Evolutionary conservation across 2,888 invertebrate genomes (phyloP).

Genomic region (Parasteatoda lunata): DNA sequence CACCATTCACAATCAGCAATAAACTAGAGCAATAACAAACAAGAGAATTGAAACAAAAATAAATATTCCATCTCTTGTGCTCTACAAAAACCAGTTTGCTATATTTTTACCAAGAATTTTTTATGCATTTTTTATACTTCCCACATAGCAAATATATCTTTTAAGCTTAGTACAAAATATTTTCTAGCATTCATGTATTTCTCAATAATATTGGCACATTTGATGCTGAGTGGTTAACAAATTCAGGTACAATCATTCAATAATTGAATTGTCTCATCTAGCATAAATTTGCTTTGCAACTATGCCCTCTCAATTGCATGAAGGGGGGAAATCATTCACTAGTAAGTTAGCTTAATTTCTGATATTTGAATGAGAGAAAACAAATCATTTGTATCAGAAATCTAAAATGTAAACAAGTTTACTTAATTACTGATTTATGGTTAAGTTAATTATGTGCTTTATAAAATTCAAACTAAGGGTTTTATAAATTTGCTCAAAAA

Average conservation of each 20-base stretch:
- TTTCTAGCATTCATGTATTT: constrained; percentile 42
- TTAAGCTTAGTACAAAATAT: constrained; percentile 64
- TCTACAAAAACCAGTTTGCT: constrained; percentile 30
- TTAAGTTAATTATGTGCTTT: no score
- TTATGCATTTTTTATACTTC: constrained; percentile 51
- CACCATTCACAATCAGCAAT: constrained; percentile 32
- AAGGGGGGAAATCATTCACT: no score
- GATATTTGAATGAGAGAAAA: no score
- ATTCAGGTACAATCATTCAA: background rate
- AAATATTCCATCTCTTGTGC: constrained; percentile 25
- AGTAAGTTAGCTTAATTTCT: no score
- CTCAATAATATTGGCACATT: constrained; percentile 2
- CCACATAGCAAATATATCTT: constrained; percentile 42
- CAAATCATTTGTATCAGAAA: no score
- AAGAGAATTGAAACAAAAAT: constrained; percentile 23
- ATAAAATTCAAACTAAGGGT: no score
- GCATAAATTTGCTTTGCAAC: no score
- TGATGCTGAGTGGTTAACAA: background rate
- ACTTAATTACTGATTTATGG: no score
- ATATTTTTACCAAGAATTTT: constrained; percentile 26
- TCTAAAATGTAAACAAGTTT: no score
- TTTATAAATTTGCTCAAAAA: no score
- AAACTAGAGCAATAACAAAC: constrained; percentile 60
- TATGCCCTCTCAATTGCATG: no score
- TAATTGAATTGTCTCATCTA: no score